Conservation (phyloP, 2,113 vertebrate genomes). For the Proteles cristata region DNA sequence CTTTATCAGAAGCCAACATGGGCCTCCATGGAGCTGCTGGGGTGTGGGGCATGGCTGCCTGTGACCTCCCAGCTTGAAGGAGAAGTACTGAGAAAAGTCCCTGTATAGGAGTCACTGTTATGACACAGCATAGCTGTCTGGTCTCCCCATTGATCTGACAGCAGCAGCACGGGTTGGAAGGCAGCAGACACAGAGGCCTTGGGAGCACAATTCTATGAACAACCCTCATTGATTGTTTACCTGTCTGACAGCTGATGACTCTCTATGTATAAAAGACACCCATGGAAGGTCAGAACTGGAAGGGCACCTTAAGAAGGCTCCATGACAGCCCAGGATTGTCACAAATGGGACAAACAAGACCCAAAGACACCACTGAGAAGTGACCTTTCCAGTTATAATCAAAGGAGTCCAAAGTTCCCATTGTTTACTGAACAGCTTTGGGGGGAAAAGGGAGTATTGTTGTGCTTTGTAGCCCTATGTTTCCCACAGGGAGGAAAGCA, state of each 20-base stretch:
- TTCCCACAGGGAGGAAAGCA: slow-evolving; percentile 13
- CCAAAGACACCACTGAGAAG: not conserved
- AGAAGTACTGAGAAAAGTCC: slow-evolving; percentile 1
- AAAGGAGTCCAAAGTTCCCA: not conserved
- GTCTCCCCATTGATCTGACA: slow-evolving; percentile 42
- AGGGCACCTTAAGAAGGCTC: slow-evolving; percentile 19
- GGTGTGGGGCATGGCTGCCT: not conserved
- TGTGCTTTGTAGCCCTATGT: not conserved
- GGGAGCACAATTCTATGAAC: slow-evolving; percentile 56
- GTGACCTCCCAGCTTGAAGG: slow-evolving; percentile 29
- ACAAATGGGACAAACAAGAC: slow-evolving; percentile 23
- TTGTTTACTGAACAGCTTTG: not conserved
- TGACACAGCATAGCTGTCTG: slow-evolving; percentile 72
- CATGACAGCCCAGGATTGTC: not conserved
- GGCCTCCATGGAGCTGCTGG: not conserved
- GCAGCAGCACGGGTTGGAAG: not conserved
- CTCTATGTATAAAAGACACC: slow-evolving; percentile 5
- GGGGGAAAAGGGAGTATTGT: not conserved
- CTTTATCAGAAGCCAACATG: slow-evolving; percentile 28
- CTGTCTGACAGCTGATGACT: slow-evolving; percentile 28
- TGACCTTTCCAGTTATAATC: slow-evolving; percentile 45
- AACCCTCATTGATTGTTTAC: slow-evolving; percentile 56
- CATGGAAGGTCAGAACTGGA: slow-evolving; percentile 23
- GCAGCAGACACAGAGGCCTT: slow-evolving; percentile 69
- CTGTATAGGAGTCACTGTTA: slow-evolving; percentile 48